Base-by-base conservation (phyloP, 1,140 invertebrate genomes). In the Drosophila lowei region DNA sequence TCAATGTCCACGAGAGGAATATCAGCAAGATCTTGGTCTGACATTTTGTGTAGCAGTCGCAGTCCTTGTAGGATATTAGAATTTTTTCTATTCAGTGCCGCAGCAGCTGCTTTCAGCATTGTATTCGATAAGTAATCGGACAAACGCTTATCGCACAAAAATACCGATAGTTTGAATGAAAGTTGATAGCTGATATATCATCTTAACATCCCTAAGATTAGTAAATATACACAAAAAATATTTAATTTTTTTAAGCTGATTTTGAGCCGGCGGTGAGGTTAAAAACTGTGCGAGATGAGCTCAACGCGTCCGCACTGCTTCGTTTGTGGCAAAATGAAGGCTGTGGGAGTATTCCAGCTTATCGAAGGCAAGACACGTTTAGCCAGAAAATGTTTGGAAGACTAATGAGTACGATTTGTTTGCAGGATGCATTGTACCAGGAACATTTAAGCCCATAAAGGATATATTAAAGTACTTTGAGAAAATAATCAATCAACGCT, bases 1-100 rank as follows among this genome's bases (percentile, higher is more conserved):
- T 97, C 96, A 76, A 97, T 97, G 56, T 96, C 95, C n/a, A 96
- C 96, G 81, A 94, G 93, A 1, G 94, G 91, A 38, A 97, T 89
- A 46, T 91, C 75, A 28, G 92, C 77, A 15, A 91, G 71, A 47
- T 70, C 57, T 52, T 77, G 62, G 43, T 72, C 76, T 3, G 72
- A 54, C 84, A 94, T 90, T 60, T 79, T 72, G 9, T 21, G 50
- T 28, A 75, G 18, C 30, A 57, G 53, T 58, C 60, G 62, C 8
- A 65, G 21, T 47, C 47, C 65, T 77, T 38, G 5, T 2, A 34
- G 30, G 16, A 28, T 6, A 6, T 18, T 50, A 2, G n/a, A 34
- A 28, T 0, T 38, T 38, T 38, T 38, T 38, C 9, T 13, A 38
- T 38, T 5, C 2, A 38, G 3, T 38, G 34, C 34, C 11, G 34